phyloP scores from a whole-genome alignment of 2,888 invertebrate species.

The Meandrusa payeni region DNA sequence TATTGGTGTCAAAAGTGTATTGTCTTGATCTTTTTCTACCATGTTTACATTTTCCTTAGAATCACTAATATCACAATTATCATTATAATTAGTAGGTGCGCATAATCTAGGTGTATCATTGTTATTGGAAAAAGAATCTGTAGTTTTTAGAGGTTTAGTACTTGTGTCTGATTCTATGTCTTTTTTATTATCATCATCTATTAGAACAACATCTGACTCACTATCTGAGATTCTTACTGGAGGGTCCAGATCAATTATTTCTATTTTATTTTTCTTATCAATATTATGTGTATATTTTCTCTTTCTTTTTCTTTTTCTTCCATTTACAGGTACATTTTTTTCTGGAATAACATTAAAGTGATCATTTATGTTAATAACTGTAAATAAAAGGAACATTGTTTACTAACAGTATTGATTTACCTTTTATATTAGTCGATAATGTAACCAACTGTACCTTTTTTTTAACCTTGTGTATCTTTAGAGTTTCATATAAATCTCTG shows the following conservation, averaged over 20 bases:
- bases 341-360: slow-evolving; percentile 12
- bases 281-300: slow-evolving; percentile 5
- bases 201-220: slow-evolving; percentile 22
- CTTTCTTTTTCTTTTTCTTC: slow-evolving; percentile 16
- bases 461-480: slow-evolving; percentile 36
- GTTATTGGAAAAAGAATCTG: too few species aligned
- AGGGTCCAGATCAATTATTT: slow-evolving; percentile 33
- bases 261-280: slow-evolving; percentile 31
- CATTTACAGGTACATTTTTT: slow-evolving; percentile 1
- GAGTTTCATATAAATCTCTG: slow-evolving; percentile 44
- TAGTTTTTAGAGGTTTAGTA: too few species aligned
- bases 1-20: slow-evolving; percentile 18
- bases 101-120: too few species aligned
- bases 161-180: neutral
- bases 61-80: too few species aligned
- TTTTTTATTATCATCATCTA: slow-evolving; percentile 21
- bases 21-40: slow-evolving; percentile 7
- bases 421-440: slow-evolving; percentile 34
- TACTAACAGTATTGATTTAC: slow-evolving; percentile 23
- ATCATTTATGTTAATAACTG: neutral
- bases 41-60: neutral
- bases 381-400: neutral
- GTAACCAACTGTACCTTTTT: slow-evolving; percentile 49
- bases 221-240: slow-evolving; percentile 26
- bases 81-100: too few species aligned